Evolutionary conservation across 2,888 invertebrate species (phyloP).

Genomic region (Pachliopta kotzebuea): DNA sequence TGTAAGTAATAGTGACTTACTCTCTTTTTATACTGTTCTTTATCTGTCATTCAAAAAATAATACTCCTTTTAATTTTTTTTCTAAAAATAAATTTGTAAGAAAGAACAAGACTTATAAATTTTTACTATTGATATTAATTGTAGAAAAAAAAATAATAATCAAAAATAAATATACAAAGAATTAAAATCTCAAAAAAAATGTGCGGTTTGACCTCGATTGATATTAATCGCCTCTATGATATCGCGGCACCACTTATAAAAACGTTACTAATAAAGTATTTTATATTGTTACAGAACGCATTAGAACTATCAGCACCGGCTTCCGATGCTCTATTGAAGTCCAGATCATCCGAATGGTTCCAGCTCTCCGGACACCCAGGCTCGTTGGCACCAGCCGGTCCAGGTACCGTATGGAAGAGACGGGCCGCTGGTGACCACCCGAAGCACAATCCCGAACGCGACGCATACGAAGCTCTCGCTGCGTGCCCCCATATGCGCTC

Average conservation of each 20-base stretch:
- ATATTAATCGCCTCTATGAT: slow-evolving; percentile 1
- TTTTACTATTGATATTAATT: too few relatives aligned
- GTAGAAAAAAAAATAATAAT: background rate
- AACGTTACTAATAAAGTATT: slow-evolving; percentile 32
- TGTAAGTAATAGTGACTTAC: slow-evolving; percentile 79
- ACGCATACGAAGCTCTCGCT: slow-evolving; percentile 89
- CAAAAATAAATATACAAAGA: background rate
- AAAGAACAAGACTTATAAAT: too few relatives aligned
- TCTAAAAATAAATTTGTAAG: too few relatives aligned
- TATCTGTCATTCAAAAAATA: background rate
- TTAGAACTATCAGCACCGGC: slow-evolving; percentile 95
- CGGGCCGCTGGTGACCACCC: slow-evolving; percentile 86
- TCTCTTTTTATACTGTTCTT: background rate
- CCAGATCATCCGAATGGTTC: slow-evolving; percentile 88
- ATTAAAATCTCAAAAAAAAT: slow-evolving; percentile 7
- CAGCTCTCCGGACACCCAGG: slow-evolving; percentile 96
- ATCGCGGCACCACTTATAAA: slow-evolving; percentile 5
- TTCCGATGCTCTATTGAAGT: slow-evolving; percentile 90
- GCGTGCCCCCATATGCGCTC: slow-evolving; percentile 86
- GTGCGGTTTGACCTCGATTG: slow-evolving; percentile 11
- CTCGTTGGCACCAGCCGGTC: slow-evolving; percentile 94
- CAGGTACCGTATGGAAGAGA: slow-evolving; percentile 96
- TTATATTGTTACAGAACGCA: slow-evolving; percentile 87
- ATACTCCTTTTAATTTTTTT: background rate
- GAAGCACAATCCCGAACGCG: slow-evolving; percentile 86